Conservation (phyloP, 2,113 vertebrate species). For the Axis porcinus region DNA sequence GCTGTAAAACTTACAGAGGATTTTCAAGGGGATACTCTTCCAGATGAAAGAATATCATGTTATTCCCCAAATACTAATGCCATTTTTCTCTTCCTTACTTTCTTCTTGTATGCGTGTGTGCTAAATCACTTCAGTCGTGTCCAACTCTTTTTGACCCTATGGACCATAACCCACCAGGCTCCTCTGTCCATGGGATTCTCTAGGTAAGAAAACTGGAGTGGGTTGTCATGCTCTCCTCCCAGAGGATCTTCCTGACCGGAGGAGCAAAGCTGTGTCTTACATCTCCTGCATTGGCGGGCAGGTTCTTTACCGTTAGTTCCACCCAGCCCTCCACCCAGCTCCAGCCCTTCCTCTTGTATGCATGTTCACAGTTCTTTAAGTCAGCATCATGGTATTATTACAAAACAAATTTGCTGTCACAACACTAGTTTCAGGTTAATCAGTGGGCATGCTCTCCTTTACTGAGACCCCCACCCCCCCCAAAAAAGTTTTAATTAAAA, state of each 20-base stretch:
- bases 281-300: not conserved
- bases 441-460: not conserved
- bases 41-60: not conserved
- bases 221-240: not conserved
- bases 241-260: not conserved
- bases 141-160: not conserved
- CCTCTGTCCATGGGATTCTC: not conserved
- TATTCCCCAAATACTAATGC: not conserved
- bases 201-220: not conserved
- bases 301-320: not conserved
- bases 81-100: not conserved
- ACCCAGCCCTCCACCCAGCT: not conserved
- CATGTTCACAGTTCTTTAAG: not conserved
- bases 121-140: not conserved
- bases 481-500: not conserved
- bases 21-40: not conserved
- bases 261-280: not conserved
- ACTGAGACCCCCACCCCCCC: accelerated
- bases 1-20: not conserved
- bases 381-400: not conserved
- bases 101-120: not conserved
- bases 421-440: not conserved
- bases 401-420: not conserved
- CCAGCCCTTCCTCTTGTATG: not conserved
- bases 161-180: not conserved